Base-by-base conservation (phyloP, 2,113 vertebrate species). In the Pelecanoides urinatrix region DNA sequence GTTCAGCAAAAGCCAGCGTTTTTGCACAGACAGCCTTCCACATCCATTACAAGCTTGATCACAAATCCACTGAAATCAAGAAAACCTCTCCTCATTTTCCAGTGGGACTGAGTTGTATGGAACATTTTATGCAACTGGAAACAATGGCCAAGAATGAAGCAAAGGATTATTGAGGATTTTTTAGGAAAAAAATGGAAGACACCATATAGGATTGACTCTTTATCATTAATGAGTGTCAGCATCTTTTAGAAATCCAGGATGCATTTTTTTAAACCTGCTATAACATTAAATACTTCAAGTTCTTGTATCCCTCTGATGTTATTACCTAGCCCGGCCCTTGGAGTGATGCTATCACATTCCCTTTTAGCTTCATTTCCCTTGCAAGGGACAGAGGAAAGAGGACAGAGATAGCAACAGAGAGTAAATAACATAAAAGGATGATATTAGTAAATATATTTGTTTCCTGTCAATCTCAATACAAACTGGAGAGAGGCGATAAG, bases 381-480 rank as follows among this genome's bases (percentile, higher is more conserved):
- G 38, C 29, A 76, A 67, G 38, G 59, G 78, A 88, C 85, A 94
- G 61, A 92, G 94, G 93, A 97, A 95, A 66, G 75, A 94, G 73
- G 45, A 71, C 47, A 82, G 74, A 90, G 78, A 94, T 55, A 92
- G 50, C 88, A 71, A 62, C 50, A 26, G 40, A 79, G 44, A 73
- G 66, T 76, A 95, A 94, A 95, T 88, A 96, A 90, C 29, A 45
- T 61, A 40, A 42, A 87, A 90, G 34, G 12, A 58, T 68, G 6
- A 27, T 86, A 67, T 73, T 90, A 96, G 82, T 93, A 96, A 96
- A 96, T 94, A 58, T 29, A 62, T 90, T 94, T 87, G 17, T 94
- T 94, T 86, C 96, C 94, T 95, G 71, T 59, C 53, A 62, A 45
- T 82, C 62, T 66, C 71, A 82, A 10, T 34, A 71, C 74, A 73